Conservation (phyloP, 2,797 vertebrate genomes). For the Spinibarbus caldwelli region DNA sequence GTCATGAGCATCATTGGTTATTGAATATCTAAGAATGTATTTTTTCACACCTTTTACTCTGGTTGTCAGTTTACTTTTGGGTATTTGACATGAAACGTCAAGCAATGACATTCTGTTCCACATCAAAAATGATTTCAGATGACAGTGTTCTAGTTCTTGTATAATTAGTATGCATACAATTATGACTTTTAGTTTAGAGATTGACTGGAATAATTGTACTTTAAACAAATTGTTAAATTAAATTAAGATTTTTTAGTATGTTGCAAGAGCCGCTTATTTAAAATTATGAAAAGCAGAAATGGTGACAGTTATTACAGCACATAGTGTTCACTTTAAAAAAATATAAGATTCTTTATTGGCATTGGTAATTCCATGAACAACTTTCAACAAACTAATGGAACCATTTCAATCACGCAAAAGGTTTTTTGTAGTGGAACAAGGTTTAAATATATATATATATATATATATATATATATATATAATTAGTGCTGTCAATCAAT, state of each 20-base stretch:
- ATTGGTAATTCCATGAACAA: too few species aligned
- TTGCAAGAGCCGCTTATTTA: background rate
- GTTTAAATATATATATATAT: too few species aligned
- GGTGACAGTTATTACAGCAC: too few species aligned
- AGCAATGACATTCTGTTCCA: background rate
- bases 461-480: too few species aligned
- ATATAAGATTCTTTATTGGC: too few species aligned
- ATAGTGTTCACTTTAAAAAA: too few species aligned
- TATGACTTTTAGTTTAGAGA: background rate
- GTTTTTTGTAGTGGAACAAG: too few species aligned
- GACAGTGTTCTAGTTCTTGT: background rate
- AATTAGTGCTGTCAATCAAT: too few species aligned
- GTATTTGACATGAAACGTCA: background rate
- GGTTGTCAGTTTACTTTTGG: slow-evolving; percentile 1
- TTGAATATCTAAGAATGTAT: background rate
- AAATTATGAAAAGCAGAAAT: background rate
- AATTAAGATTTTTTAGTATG: background rate
- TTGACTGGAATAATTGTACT: background rate
- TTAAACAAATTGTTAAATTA: background rate
- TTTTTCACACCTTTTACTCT: background rate
- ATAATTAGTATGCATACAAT: background rate
- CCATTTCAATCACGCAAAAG: too few species aligned
- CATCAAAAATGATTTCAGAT: background rate
- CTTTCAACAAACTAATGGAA: too few species aligned
- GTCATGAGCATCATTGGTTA: background rate